phyloP scores from a whole-genome alignment of 2,113 vertebrate species.

The human (Homo sapiens) region DNA sequence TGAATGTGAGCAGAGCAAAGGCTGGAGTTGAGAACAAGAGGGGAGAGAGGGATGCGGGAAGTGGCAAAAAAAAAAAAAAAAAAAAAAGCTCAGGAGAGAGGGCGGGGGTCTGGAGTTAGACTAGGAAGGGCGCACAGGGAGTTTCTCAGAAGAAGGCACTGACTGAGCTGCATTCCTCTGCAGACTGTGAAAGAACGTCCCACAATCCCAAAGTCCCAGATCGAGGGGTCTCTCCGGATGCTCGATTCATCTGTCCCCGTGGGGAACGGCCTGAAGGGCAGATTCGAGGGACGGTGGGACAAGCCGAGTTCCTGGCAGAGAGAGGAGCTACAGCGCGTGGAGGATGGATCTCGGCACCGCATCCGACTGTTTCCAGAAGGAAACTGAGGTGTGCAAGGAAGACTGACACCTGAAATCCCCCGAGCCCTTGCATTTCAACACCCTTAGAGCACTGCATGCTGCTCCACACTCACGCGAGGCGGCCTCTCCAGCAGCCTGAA shows the following conservation, averaged over 20 bases:
- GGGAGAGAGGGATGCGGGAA: neutral
- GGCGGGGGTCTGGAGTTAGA: neutral
- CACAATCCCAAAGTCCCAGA: too few species aligned
- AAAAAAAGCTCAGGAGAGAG: neutral
- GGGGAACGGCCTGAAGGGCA: neutral
- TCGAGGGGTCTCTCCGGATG: neutral
- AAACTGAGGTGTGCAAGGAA: neutral
- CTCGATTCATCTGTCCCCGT: accelerated
- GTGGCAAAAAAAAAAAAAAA: neutral
- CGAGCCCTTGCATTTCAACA: neutral
- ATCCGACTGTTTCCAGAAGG: neutral
- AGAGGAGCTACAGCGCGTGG: accelerated
- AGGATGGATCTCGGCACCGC: accelerated
- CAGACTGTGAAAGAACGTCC: neutral
- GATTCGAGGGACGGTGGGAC: neutral
- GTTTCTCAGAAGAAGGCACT: neutral
- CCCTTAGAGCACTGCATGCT: accelerated
- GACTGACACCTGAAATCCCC: accelerated
- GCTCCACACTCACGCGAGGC: accelerated
- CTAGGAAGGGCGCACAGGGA: neutral
- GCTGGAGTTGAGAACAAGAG: neutral
- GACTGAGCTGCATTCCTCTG: neutral
- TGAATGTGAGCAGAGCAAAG: neutral
- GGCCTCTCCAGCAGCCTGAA: neutral
- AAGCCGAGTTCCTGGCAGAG: too few species aligned